Percentiles rank a stretch among this genome's conserved stretches.
phyloP scores from a whole-genome alignment of 2,113 vertebrate genomes.

The Corythoichthys intestinalis region DNA sequence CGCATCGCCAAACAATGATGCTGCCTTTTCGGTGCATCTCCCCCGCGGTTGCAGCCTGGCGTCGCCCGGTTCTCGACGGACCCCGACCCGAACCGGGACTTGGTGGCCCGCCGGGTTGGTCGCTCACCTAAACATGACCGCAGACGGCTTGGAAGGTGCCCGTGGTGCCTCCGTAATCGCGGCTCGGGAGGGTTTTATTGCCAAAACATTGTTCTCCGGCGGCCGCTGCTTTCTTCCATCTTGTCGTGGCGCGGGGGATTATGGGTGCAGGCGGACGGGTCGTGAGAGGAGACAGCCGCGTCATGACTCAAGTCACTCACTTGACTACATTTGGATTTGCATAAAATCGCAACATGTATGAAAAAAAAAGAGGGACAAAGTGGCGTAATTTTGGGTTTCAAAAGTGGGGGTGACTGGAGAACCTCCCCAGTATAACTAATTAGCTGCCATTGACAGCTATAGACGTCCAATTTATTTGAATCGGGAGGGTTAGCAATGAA shows the following conservation, averaged over 20 bases:
- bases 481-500: no score
- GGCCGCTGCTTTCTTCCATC: constrained; percentile 77
- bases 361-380: no score
- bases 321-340: not conserved
- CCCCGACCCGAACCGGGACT: not conserved
- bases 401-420: no score
- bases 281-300: constrained; percentile 76
- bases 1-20: constrained; percentile 77
- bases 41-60: constrained; percentile 35
- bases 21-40: constrained; percentile 56
- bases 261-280: constrained; percentile 76
- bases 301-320: not conserved
- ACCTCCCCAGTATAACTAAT: no score
- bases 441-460: no score
- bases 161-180: constrained; percentile 46
- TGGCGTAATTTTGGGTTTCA: no score
- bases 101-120: not conserved
- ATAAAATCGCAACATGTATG: not conserved
- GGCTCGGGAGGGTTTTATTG: constrained; percentile 65
- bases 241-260: constrained; percentile 79
- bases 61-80: constrained; percentile 36
- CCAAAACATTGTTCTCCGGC: constrained; percentile 81
- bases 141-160: constrained; percentile 53
- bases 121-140: constrained; percentile 75
- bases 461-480: no score